These are phyloP conservation scores for Patella vulgata DNA, from an alignment of 1,140 invertebrate species.

Conservation along the genomic window DNA sequence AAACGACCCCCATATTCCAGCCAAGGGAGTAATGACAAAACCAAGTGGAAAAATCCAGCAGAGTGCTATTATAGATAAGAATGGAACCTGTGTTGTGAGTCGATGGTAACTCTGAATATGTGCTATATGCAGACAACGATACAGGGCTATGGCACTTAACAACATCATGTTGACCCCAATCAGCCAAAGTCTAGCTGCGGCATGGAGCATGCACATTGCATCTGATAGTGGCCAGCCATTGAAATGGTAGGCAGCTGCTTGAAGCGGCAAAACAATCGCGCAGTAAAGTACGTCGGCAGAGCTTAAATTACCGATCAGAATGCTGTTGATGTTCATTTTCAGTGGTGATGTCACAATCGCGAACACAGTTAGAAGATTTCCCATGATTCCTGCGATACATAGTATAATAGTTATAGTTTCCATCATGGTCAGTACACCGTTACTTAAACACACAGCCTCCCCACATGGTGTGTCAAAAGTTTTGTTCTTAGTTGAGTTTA, in stretches of 20 bases:
- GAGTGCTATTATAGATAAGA: slow-evolving; percentile 35
- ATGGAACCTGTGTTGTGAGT: slow-evolving; percentile 32
- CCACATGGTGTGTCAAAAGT: too few species aligned
- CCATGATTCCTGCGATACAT: slow-evolving; percentile 43
- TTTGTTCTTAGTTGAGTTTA: too few species aligned
- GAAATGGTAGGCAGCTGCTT: slow-evolving; percentile 48
- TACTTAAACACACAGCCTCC: not conserved
- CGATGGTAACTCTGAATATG: slow-evolving; percentile 45
- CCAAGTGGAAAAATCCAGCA: slow-evolving; percentile 50
- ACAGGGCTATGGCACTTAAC: slow-evolving; percentile 53
- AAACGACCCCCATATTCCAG: slow-evolving; percentile 49
- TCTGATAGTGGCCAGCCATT: slow-evolving; percentile 26
- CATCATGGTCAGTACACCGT: slow-evolving; percentile 24
- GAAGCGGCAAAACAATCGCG: slow-evolving; percentile 45
- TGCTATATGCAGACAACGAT: slow-evolving; percentile 53
- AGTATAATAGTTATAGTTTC: slow-evolving; percentile 41
- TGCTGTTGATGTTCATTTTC: slow-evolving; percentile 54
- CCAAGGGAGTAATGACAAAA: slow-evolving; percentile 45
- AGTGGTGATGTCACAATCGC: slow-evolving; percentile 55
- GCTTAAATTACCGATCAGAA: slow-evolving; percentile 57
- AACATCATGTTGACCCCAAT: slow-evolving; percentile 55
- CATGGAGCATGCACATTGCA: slow-evolving; percentile 42
- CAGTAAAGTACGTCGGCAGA: slow-evolving; percentile 54
- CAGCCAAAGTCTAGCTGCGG: slow-evolving; percentile 48
- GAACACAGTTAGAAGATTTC: slow-evolving; percentile 55